Conservation (phyloP, 1,140 invertebrate species). For the Tenebrio molitor region DNA sequence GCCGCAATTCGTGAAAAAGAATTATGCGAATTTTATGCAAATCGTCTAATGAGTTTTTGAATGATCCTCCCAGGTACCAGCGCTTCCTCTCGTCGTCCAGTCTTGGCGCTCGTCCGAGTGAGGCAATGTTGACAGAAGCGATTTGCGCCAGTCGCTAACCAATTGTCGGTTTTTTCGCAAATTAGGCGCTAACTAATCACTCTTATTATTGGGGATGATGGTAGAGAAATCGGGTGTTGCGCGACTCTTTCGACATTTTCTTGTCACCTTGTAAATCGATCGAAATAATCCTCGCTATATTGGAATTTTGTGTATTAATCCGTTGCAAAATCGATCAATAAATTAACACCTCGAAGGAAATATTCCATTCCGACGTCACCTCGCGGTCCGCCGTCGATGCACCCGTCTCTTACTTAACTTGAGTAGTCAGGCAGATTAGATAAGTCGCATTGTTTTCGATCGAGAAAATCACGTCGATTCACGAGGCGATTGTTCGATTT, state of each 20-base stretch:
- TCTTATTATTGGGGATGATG: constrained; percentile 12
- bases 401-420: constrained; percentile 7
- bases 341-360: constrained; percentile 19
- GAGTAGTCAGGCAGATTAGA: constrained; percentile 14
- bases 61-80: neutral
- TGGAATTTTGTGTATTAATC: constrained; percentile 33
- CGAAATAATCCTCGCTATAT: constrained; percentile 4
- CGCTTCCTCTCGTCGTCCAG: too few species aligned
- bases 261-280: constrained; percentile 26
- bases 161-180: constrained; percentile 15
- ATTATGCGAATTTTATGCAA: constrained; percentile 16
- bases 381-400: neutral
- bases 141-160: neutral
- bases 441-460: constrained; percentile 9
- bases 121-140: constrained; percentile 4
- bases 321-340: constrained; percentile 28
- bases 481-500: neutral
- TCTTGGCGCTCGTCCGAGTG: too few species aligned
- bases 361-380: constrained; percentile 12
- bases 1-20: neutral
- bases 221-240: constrained; percentile 6
- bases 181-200: constrained; percentile 14
- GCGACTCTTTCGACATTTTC: constrained; percentile 22
- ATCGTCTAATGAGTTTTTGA: neutral
- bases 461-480: neutral